These are phyloP conservation scores for Pocillopora meandrina DNA, from an alignment of 92 coral and sea anemone species.

Conservation along the genomic window DNA sequence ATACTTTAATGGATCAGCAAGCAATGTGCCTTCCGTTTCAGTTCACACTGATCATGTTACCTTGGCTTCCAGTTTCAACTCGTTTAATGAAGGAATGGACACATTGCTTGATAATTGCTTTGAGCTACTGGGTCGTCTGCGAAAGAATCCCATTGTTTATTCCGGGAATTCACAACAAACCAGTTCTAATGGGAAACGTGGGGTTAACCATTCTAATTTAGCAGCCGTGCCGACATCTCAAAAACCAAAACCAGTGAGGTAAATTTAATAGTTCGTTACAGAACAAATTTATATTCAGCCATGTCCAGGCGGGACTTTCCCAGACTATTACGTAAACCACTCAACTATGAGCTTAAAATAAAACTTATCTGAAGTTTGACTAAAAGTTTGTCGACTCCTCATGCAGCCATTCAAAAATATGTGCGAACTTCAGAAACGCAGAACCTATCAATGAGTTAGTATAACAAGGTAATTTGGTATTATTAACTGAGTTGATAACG, in stretches of 20 bases:
- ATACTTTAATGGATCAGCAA: neutral
- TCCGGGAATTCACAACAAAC: neutral
- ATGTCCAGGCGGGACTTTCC: too few relatives aligned
- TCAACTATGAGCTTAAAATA: neutral
- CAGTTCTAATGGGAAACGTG: neutral
- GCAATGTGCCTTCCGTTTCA: conserved; percentile 21
- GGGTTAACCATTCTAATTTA: conserved; percentile 23
- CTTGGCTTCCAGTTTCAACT: conserved; percentile 22
- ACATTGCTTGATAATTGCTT: conserved; percentile 12
- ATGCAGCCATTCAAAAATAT: too few relatives aligned
- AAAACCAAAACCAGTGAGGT: conserved; percentile 17
- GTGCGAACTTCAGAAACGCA: too few relatives aligned
- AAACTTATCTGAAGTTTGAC: too few relatives aligned
- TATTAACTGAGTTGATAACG: too few relatives aligned
- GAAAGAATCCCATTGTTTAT: neutral
- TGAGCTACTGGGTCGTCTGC: conserved; percentile 11
- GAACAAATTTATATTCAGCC: too few relatives aligned
- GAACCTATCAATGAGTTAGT: too few relatives aligned
- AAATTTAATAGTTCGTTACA: neutral
- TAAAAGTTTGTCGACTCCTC: too few relatives aligned
- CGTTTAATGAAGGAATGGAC: conserved; percentile 10
- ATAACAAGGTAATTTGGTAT: too few relatives aligned
- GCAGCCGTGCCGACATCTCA: conserved; percentile 6
- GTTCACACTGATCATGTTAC: conserved; percentile 36
- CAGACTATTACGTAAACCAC: too few relatives aligned